A percentile compares a stretch with the other conserved stretches of the same genome.
Evolutionary conservation across 2,797 vertebrate species (phyloP).

Genomic region (Rhabdomys pumilio): DNA sequence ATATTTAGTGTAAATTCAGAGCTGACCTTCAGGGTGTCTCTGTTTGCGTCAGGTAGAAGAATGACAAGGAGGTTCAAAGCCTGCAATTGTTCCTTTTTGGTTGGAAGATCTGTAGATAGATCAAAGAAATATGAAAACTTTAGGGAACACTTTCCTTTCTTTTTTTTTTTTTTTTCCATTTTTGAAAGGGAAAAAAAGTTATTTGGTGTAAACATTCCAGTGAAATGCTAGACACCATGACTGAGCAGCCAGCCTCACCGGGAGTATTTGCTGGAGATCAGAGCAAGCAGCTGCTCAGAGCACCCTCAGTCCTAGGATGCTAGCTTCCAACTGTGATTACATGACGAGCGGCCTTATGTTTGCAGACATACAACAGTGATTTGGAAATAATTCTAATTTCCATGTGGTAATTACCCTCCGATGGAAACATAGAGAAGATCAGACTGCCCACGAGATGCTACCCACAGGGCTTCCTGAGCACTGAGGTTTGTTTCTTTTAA

Average conservation of each 20-base stretch:
- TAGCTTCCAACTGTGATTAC: slow-evolving; percentile 80
- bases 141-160: slow-evolving; percentile 30
- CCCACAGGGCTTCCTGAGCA: background rate
- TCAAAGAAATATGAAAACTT: slow-evolving; percentile 66
- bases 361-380: slow-evolving; percentile 81
- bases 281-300: slow-evolving; percentile 65
- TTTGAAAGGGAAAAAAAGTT: slow-evolving; percentile 52
- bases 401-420: slow-evolving; percentile 72
- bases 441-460: slow-evolving; percentile 23
- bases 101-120: slow-evolving; percentile 93
- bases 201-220: slow-evolving; percentile 70
- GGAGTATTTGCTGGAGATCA: slow-evolving; percentile 68
- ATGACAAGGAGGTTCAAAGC: slow-evolving; percentile 97
- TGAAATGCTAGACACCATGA: slow-evolving; percentile 55
- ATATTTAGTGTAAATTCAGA: slow-evolving; percentile 35
- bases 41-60: slow-evolving; percentile 95
- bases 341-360: slow-evolving; percentile 77
- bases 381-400: slow-evolving; percentile 77
- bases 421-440: slow-evolving; percentile 45
- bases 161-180: slow-evolving; percentile 17
- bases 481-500: background rate
- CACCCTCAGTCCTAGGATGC: slow-evolving; percentile 56
- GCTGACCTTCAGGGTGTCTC: slow-evolving; percentile 96
- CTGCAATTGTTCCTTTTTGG: slow-evolving; percentile 96
- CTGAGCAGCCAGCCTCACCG: slow-evolving; percentile 67